These are phyloP conservation scores for Aphelenchoides avenae DNA, from an alignment of 1,140 invertebrate species.

Conservation along the genomic window DNA sequence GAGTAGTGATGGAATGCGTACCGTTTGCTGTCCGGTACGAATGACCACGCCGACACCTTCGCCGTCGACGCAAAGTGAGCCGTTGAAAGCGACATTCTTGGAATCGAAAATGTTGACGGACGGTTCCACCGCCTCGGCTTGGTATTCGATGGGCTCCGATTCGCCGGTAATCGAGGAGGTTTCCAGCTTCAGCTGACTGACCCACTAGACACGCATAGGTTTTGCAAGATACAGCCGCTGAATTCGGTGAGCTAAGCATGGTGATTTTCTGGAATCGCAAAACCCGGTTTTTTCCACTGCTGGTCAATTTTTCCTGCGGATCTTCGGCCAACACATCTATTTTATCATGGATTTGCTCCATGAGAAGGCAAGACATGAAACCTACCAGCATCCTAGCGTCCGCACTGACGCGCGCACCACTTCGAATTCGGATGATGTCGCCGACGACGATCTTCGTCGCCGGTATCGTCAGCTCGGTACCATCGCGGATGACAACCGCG, in stretches of 20 bases:
- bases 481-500: slow-evolving; percentile 86
- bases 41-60: slow-evolving; percentile 57
- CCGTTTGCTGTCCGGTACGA: slow-evolving; percentile 55
- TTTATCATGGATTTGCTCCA: slow-evolving; percentile 71
- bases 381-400: slow-evolving; percentile 85
- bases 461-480: slow-evolving; percentile 79
- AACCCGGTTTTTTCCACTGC: background rate
- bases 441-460: slow-evolving; percentile 85
- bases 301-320: too few relatives aligned
- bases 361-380: slow-evolving; percentile 58
- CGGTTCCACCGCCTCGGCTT: slow-evolving; percentile 37
- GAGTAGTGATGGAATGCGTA: slow-evolving; percentile 32
- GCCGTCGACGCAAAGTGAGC: slow-evolving; percentile 56
- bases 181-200: slow-evolving; percentile 67
- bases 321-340: too few relatives aligned
- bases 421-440: slow-evolving; percentile 87
- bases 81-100: slow-evolving; percentile 54
- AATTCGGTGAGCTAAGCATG: too few relatives aligned
- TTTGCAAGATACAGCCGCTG: too few relatives aligned
- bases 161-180: slow-evolving; percentile 66
- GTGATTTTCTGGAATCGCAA: background rate
- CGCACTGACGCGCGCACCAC: slow-evolving; percentile 86
- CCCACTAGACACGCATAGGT: too few relatives aligned
- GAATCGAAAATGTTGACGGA: slow-evolving; percentile 53
- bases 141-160: slow-evolving; percentile 37